Evolutionary conservation across 2,113 vertebrate genomes (phyloP).

Genomic region (Epinephelus cyanopodus): DNA sequence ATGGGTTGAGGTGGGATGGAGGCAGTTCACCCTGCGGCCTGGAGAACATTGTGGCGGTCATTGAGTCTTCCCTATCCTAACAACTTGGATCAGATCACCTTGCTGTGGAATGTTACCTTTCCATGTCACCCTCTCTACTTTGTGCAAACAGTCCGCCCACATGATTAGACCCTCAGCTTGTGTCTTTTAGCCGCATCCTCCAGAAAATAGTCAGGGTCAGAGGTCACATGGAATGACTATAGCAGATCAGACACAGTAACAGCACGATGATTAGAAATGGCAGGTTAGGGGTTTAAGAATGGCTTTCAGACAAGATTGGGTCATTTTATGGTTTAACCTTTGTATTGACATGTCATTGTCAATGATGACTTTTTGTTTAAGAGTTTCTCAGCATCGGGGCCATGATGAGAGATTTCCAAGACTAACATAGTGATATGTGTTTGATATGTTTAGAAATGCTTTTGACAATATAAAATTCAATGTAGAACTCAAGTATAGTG

Average conservation of each 20-base stretch:
- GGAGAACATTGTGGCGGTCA: conserved; percentile 1
- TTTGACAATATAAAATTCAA: no score
- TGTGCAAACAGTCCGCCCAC: neutral
- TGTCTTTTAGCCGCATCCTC: neutral
- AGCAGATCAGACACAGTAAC: neutral
- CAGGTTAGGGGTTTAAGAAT: conserved; percentile 2
- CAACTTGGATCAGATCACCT: neutral
- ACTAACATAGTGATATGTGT: neutral
- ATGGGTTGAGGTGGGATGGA: conserved; percentile 1
- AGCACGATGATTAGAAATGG: conserved; percentile 19
- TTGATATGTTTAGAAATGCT: no score
- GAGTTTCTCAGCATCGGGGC: neutral
- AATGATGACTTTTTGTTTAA: neutral
- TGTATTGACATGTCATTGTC: neutral
- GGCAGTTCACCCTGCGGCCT: conserved; percentile 2
- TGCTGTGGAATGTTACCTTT: conserved; percentile 2
- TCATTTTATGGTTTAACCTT: conserved; percentile 10
- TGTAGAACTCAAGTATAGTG: no score
- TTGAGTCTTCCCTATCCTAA: neutral
- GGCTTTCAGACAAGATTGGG: conserved; percentile 5
- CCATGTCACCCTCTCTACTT: neutral
- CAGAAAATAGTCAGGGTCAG: conserved; percentile 9
- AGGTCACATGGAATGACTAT: conserved; percentile 27
- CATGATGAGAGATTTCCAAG: neutral
- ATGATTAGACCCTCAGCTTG: conserved; percentile 8